Conservation (phyloP, 2,888 invertebrate genomes). For the Vesta saturnalis region DNA sequence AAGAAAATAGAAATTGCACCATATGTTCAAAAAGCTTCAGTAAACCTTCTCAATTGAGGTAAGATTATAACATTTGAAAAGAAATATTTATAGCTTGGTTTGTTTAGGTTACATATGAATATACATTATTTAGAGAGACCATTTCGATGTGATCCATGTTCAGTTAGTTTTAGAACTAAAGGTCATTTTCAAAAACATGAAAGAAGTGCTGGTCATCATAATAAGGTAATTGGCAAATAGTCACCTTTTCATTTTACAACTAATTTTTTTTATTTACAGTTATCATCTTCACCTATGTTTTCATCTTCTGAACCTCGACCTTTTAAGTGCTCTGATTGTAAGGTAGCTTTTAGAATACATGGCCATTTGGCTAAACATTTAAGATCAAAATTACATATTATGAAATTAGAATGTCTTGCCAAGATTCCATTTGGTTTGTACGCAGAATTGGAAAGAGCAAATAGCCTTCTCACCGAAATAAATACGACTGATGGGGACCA, state of each 20-base stretch:
- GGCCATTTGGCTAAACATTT: constrained; percentile 98
- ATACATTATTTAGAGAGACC: constrained; percentile 95
- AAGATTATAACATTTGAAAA: constrained; percentile 27
- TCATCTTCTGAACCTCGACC: constrained; percentile 93
- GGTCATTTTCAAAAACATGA: constrained; percentile 95
- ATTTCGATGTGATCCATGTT: constrained; percentile 91
- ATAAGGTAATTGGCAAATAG: constrained; percentile 74
- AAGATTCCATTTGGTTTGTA: constrained; percentile 95
- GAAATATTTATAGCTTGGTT: not conserved
- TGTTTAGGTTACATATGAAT: constrained; percentile 81
- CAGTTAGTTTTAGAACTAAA: constrained; percentile 88
- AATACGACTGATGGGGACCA: constrained; percentile 97
- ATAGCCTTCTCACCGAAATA: constrained; percentile 90
- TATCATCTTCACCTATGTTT: constrained; percentile 68
- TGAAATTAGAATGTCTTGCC: constrained; percentile 90
- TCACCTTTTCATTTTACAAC: not conserved
- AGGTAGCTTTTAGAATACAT: constrained; percentile 95
- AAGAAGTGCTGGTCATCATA: constrained; percentile 90
- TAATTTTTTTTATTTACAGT: constrained; percentile 48
- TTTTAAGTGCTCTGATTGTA: constrained; percentile 95
- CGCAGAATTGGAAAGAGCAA: constrained; percentile 91
- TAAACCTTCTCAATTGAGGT: constrained; percentile 87
- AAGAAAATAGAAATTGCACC: constrained; percentile 61
- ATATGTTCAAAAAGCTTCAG: constrained; percentile 94
- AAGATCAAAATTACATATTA: constrained; percentile 95